These are phyloP conservation scores for Melanotus villosus DNA, from an alignment of 2,888 invertebrate species.

Conservation along the genomic window DNA sequence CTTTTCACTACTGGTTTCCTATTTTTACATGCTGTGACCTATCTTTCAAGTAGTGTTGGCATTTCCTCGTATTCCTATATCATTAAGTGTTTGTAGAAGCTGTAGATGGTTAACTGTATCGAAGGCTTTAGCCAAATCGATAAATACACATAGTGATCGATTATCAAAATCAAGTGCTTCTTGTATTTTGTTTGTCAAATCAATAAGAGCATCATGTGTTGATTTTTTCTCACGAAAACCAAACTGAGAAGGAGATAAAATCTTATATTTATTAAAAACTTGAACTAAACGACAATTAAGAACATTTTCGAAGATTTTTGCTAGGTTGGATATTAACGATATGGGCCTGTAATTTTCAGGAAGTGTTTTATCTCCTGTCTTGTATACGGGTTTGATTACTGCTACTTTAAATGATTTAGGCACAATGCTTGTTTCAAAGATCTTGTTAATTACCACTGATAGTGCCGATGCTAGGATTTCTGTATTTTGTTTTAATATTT, in stretches of 20 bases:
- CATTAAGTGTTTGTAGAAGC: neutral
- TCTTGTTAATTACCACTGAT: neutral
- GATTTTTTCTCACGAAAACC: neutral
- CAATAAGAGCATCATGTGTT: neutral
- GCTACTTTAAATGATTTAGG: neutral
- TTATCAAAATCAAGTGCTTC: neutral
- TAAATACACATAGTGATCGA: neutral
- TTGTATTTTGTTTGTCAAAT: neutral
- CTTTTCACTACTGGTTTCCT: no score
- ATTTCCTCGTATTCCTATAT: neutral
- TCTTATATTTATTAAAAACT: neutral
- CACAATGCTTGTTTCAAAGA: neutral
- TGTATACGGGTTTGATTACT: neutral
- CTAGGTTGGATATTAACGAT: neutral
- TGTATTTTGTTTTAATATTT: neutral
- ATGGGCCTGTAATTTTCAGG: neutral
- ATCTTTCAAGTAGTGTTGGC: neutral
- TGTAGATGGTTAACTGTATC: neutral
- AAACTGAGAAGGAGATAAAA: neutral
- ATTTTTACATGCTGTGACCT: no score
- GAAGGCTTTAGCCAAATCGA: neutral
- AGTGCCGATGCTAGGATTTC: neutral
- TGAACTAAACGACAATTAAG: neutral
- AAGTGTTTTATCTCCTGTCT: neutral
- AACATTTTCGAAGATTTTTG: neutral